Percentiles rank a stretch among this genome's conserved stretches.
phyloP scores from a whole-genome alignment of 2,113 vertebrate species.

The Psammodynastes pulverulentus region DNA sequence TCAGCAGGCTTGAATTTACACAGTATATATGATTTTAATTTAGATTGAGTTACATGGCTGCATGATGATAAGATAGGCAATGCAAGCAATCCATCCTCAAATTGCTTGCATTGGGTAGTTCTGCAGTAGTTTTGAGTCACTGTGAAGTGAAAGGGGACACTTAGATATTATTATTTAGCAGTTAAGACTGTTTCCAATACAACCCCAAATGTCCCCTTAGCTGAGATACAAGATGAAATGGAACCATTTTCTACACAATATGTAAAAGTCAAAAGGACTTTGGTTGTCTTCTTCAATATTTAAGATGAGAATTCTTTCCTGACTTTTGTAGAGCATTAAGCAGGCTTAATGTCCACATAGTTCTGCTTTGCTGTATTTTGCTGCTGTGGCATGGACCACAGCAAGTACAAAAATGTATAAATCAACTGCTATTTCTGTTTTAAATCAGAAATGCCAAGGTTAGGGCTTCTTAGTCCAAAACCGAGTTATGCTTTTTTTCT shows the following conservation, averaged over 20 bases:
- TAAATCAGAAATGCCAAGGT: neutral
- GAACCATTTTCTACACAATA: neutral
- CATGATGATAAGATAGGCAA: conserved; percentile 14
- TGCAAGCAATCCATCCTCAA: conserved; percentile 3
- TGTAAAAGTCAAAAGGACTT: neutral
- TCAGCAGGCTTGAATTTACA: conserved; percentile 18
- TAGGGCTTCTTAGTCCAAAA: neutral
- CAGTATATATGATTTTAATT: neutral
- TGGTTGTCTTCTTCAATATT: neutral
- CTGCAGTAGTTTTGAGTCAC: neutral
- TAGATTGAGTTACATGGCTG: neutral
- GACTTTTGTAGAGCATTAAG: neutral
- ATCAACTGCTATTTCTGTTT: neutral
- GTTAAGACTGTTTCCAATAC: neutral
- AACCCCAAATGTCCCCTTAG: neutral
- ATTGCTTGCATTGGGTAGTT: neutral
- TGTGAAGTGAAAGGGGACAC: neutral
- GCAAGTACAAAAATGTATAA: neutral
- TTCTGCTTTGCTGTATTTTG: neutral
- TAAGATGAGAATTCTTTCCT: neutral
- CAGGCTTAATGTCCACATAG: neutral
- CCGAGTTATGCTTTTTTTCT: neutral
- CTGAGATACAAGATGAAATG: neutral
- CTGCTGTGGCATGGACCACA: neutral
- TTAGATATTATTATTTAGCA: neutral